Percentiles rank a stretch among this genome's conserved stretches.
Conservation (phyloP, 2,888 invertebrate genomes). For the Hyposoter didymator region DNA sequence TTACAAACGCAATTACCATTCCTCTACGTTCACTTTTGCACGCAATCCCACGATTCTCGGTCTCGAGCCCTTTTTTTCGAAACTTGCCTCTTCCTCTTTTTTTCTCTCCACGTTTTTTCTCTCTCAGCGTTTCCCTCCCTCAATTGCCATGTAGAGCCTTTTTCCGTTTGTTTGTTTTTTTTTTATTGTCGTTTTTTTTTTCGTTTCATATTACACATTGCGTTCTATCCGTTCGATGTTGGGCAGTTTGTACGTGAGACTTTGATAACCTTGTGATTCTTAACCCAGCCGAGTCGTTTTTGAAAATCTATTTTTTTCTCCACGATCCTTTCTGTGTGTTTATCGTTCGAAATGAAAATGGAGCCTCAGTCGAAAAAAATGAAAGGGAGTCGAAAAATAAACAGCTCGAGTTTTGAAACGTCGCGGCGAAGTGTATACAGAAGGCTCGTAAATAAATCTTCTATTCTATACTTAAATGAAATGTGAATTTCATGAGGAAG, state of each 20-base stretch:
- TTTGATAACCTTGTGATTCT: not conserved
- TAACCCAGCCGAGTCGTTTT: not conserved
- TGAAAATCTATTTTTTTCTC: slow-evolving; percentile 51
- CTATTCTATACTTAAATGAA: slow-evolving; percentile 22
- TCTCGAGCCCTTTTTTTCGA: not conserved
- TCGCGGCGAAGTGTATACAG: not conserved
- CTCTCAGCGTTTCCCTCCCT: not conserved
- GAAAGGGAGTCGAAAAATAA: slow-evolving; percentile 7
- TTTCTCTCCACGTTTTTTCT: not conserved
- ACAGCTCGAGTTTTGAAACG: not conserved
- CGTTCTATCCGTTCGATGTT: not conserved
- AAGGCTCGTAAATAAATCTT: slow-evolving; percentile 19
- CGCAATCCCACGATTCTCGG: slow-evolving; percentile 24
- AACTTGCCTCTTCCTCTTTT: not conserved
- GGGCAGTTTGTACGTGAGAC: not conserved
- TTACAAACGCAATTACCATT: slow-evolving; percentile 55
- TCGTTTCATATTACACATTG: not conserved
- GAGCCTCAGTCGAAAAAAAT: not conserved
- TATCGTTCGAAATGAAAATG: slow-evolving; percentile 14
- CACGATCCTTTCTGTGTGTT: slow-evolving; percentile 31
- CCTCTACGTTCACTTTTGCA: slow-evolving; percentile 12
- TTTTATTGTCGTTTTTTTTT: not conserved
- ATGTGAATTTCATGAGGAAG: slow-evolving; percentile 19
- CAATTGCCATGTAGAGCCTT: not conserved
- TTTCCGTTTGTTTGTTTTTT: not conserved